phyloP scores from a whole-genome alignment of 2,113 vertebrate genomes.

The Reinhardtius hippoglossoides region DNA sequence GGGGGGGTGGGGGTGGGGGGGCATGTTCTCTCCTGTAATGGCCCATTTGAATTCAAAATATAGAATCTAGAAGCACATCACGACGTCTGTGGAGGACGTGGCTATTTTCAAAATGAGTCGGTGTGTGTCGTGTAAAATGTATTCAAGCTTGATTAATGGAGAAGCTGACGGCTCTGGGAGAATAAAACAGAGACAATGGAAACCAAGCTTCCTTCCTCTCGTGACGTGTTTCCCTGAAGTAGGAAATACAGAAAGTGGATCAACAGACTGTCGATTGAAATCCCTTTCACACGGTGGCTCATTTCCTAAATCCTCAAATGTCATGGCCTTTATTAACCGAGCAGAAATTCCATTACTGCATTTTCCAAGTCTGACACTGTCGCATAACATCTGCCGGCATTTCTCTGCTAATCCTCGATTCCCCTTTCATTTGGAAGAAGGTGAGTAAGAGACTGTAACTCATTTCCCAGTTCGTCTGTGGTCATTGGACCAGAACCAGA shows the following conservation, averaged over 20 bases:
- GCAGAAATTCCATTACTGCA: constrained; percentile 33
- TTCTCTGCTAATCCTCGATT: constrained; percentile 13
- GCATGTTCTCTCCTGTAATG: no score
- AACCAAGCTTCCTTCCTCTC: background rate
- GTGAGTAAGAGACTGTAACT: constrained; percentile 25
- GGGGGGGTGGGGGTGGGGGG: no score
- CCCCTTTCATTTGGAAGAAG: constrained; percentile 32
- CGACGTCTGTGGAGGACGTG: no score
- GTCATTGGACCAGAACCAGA: constrained; percentile 1
- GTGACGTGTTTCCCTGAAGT: background rate
- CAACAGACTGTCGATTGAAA: background rate
- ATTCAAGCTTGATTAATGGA: background rate
- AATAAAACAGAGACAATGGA: constrained; percentile 13
- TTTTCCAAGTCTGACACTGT: constrained; percentile 11
- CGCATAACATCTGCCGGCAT: constrained; percentile 5
- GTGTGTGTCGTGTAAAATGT: no score
- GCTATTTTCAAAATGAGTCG: no score
- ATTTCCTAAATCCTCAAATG: constrained; percentile 9
- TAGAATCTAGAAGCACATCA: no score
- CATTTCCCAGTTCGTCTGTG: constrained; percentile 23
- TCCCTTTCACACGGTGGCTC: background rate
- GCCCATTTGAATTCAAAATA: no score
- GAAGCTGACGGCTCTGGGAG: background rate
- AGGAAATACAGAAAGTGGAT: background rate
- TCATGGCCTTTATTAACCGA: constrained; percentile 50